A percentile compares a stretch with the other conserved stretches of the same genome.
Conservation (phyloP, 2,888 invertebrate species). For the Oegoconia quadripuncta region DNA sequence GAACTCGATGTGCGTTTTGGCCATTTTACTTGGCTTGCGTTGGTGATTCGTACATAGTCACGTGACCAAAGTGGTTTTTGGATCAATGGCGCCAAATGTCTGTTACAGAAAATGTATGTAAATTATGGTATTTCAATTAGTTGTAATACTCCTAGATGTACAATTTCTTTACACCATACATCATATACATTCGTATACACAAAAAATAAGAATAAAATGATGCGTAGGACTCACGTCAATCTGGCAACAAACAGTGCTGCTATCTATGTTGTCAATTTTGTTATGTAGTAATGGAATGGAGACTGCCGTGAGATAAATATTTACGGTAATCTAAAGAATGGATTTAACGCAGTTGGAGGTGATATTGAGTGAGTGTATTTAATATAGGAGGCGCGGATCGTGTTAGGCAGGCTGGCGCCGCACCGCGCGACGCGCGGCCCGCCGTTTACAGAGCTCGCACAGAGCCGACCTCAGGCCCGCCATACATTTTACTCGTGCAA, state of each 20-base stretch:
- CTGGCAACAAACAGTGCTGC: conserved; percentile 82
- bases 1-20: conserved; percentile 78
- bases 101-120: conserved; percentile 75
- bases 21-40: conserved; percentile 79
- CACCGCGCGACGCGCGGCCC: conserved; percentile 12
- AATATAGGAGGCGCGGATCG: conserved; percentile 17
- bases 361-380: conserved; percentile 42
- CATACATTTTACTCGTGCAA: conserved; percentile 69
- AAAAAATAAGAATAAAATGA: conserved; percentile 47
- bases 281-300: conserved; percentile 79
- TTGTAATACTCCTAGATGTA: conserved; percentile 31
- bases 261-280: conserved; percentile 90
- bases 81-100: conserved; percentile 80
- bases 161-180: conserved; percentile 29
- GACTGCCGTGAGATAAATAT: conserved; percentile 82
- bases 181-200: conserved; percentile 35
- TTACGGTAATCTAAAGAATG: conserved; percentile 76
- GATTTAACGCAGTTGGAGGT: conserved; percentile 33
- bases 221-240: conserved; percentile 76
- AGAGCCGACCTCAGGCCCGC: conserved; percentile 56
- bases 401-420: conserved; percentile 8
- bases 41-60: conserved; percentile 79
- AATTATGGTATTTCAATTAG: conserved; percentile 38
- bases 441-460: conserved; percentile 35
- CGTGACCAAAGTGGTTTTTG: conserved; percentile 75